These are phyloP conservation scores for Psettodes erumei DNA, from an alignment of 2,113 vertebrate genomes.

Conservation along the genomic window DNA sequence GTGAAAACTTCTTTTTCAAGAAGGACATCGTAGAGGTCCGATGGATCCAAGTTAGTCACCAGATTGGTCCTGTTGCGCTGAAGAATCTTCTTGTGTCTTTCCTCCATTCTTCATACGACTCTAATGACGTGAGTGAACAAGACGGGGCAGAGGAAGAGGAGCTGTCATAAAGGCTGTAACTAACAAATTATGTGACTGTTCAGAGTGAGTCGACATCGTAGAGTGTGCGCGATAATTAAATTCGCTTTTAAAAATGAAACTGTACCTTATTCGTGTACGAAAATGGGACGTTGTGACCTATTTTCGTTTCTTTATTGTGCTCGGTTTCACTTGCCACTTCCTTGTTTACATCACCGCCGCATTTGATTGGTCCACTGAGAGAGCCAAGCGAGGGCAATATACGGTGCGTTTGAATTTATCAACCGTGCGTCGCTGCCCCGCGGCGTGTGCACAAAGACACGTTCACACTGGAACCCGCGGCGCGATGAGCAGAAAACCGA, in stretches of 20 bases:
- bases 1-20: slow-evolving; percentile 86
- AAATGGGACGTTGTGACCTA: background rate
- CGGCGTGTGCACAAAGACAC: fast-evolving
- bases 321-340: slow-evolving; percentile 51
- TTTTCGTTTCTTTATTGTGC: background rate
- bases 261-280: background rate
- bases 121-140: background rate
- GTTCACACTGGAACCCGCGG: background rate
- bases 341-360: slow-evolving; percentile 74
- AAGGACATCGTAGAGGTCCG: slow-evolving; percentile 84
- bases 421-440: fast-evolving
- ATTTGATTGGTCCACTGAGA: slow-evolving; percentile 63
- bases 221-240: background rate
- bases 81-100: slow-evolving; percentile 81
- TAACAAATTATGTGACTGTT: too few species aligned
- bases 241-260: background rate
- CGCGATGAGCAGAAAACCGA: slow-evolving; percentile 7
- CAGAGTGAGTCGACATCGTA: background rate
- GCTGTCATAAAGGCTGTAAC: background rate
- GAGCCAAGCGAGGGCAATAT: fast-evolving
- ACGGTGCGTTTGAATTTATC: slow-evolving; percentile 13
- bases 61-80: slow-evolving; percentile 79
- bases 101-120: slow-evolving; percentile 82
- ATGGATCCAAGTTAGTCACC: slow-evolving; percentile 83
- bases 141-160: background rate